Percentiles rank a stretch among this genome's conserved stretches.
These are phyloP conservation scores for Babylonia areolata DNA, from an alignment of 1,140 invertebrate genomes.

Conservation along the genomic window DNA sequence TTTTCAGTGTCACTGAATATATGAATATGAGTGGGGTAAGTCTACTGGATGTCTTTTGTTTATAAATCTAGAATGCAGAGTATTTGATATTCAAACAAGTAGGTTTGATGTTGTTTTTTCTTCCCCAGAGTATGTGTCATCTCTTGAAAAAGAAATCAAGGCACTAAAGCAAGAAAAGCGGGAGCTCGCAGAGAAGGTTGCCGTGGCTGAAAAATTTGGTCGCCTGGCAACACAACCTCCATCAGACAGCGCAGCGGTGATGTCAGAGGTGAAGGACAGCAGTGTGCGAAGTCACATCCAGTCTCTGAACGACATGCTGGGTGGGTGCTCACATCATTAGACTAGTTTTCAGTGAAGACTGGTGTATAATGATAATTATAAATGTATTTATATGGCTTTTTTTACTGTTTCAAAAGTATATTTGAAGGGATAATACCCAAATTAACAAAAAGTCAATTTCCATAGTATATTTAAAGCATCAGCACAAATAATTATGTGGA, in stretches of 20 bases:
- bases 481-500: too few relatives aligned
- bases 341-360: too few relatives aligned
- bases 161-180: constrained; percentile 64
- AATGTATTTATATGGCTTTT: too few relatives aligned
- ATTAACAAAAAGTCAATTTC: too few relatives aligned
- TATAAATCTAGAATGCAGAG: neutral
- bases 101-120: neutral
- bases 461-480: too few relatives aligned
- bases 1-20: too few relatives aligned
- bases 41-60: neutral
- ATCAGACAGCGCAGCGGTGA: constrained; percentile 45
- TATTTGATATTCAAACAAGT: neutral
- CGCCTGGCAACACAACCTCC: constrained; percentile 41
- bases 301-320: constrained; percentile 72
- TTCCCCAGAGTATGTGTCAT: constrained; percentile 61
- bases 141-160: constrained; percentile 63
- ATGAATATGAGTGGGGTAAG: neutral
- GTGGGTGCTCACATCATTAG: too few relatives aligned
- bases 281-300: constrained; percentile 66
- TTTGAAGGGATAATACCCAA: too few relatives aligned
- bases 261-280: constrained; percentile 63
- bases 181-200: constrained; percentile 59
- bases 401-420: too few relatives aligned
- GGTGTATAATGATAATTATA: too few relatives aligned
- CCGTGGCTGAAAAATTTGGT: constrained; percentile 55